Percentiles rank a stretch among this genome's conserved stretches.
Conservation (phyloP, 2,113 vertebrate genomes). For the Pseudolaguvia tuberculata region DNA sequence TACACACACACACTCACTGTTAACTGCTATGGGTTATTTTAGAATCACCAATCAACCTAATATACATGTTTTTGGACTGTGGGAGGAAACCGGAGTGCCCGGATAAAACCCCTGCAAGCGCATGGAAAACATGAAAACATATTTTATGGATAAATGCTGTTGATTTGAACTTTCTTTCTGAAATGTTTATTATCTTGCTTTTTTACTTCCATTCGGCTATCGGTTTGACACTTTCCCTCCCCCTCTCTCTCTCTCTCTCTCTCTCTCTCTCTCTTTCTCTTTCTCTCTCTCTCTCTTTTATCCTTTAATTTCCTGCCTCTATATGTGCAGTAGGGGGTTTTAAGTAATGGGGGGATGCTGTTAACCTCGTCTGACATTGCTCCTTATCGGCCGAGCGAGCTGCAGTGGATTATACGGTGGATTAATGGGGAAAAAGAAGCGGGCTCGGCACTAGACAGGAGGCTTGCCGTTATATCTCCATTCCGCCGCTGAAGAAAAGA, state of each 20-base stretch:
- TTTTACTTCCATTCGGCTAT: not conserved
- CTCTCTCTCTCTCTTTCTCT: not conserved
- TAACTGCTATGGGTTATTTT: no score
- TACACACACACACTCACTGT: no score
- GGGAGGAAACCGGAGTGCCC: no score
- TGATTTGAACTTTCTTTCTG: slow-evolving; percentile 10
- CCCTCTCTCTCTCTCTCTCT: not conserved
- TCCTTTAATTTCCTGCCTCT: not conserved
- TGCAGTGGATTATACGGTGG: slow-evolving; percentile 42
- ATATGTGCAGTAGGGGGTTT: not conserved
- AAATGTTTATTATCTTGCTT: slow-evolving; percentile 30
- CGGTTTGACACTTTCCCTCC: not conserved
- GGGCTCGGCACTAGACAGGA: slow-evolving; percentile 1
- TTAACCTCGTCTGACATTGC: slow-evolving; percentile 36
- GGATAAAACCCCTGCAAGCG: no score
- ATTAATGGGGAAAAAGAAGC: slow-evolving; percentile 36
- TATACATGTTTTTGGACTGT: no score
- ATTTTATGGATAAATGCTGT: no score
- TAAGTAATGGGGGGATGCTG: not conserved
- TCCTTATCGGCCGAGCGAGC: slow-evolving; percentile 16
- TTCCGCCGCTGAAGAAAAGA: not conserved
- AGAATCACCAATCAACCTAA: no score
- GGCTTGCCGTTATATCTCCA: slow-evolving; percentile 10
- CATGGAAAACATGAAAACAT: no score
- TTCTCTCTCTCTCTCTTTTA: not conserved